phyloP scores from a whole-genome alignment of 2,797 vertebrate species.

The Chloroceryle amazona region DNA sequence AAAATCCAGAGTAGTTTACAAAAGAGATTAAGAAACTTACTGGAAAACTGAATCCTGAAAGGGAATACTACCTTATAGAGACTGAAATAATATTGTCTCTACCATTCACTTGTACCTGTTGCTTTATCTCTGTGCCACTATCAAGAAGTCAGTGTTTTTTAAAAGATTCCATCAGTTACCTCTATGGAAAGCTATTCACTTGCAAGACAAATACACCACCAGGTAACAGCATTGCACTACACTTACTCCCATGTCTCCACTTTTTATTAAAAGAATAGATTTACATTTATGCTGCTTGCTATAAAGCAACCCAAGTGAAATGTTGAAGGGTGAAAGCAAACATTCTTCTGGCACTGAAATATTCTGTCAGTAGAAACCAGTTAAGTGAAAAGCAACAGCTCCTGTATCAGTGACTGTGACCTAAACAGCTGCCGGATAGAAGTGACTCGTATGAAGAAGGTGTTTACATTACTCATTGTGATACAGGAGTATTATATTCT shows the following conservation, averaged over 20 bases:
- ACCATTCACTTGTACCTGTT: background rate
- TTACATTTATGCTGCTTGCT: background rate
- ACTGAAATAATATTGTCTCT: background rate
- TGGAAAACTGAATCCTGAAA: background rate
- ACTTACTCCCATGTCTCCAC: background rate
- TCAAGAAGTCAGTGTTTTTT: background rate
- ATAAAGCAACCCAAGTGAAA: background rate
- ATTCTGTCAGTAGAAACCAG: background rate
- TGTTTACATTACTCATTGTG: background rate
- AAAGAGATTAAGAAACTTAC: background rate
- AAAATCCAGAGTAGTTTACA: background rate
- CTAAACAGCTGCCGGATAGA: background rate
- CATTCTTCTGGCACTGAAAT: background rate
- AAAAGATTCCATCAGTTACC: background rate
- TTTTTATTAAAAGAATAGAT: background rate
- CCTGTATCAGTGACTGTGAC: background rate
- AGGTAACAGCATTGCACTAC: background rate
- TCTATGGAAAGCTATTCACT: background rate
- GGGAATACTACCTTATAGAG: background rate
- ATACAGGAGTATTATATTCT: background rate
- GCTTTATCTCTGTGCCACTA: conserved; percentile 1
- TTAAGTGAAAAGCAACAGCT: background rate
- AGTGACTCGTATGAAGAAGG: background rate
- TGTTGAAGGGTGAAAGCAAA: background rate
- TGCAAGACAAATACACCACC: background rate